Evolutionary conservation across 2,888 invertebrate genomes (phyloP).

Genomic region (Rotaria magnacalcarata): DNA sequence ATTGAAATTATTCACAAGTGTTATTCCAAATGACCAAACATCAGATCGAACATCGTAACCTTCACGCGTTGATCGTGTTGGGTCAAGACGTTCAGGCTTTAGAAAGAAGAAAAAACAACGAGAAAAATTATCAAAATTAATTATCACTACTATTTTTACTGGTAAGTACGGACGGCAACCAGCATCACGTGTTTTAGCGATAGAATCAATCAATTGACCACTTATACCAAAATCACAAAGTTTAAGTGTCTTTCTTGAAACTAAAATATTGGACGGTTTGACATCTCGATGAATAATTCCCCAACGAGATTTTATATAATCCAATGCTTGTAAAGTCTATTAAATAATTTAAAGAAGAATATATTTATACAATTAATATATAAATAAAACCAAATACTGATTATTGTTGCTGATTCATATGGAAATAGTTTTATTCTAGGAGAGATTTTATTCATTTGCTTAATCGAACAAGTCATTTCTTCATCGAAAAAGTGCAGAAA

Average conservation of each 20-base stretch:
- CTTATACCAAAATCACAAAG: slow-evolving; percentile 99
- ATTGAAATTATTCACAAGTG: slow-evolving; percentile 55
- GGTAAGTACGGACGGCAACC: slow-evolving; percentile 99
- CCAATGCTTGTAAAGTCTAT: slow-evolving; percentile 39
- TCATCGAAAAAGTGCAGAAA: too few relatives aligned
- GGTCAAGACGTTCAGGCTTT: slow-evolving; percentile 62
- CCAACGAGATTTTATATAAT: slow-evolving; percentile 42
- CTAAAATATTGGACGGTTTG: slow-evolving; percentile 92
- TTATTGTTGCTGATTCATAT: too few relatives aligned
- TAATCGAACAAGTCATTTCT: too few relatives aligned
- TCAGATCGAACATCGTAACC: slow-evolving; percentile 63
- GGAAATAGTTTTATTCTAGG: too few relatives aligned
- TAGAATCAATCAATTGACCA: slow-evolving; percentile 89
- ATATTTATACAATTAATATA: too few relatives aligned
- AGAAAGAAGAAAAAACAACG: not conserved
- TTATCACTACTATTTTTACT: slow-evolving; percentile 55
- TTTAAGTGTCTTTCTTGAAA: slow-evolving; percentile 86
- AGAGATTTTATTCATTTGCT: too few relatives aligned
- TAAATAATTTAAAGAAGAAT: not conserved
- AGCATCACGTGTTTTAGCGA: slow-evolving; percentile 93
- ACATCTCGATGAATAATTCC: slow-evolving; percentile 67
- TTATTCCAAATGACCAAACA: slow-evolving; percentile 63
- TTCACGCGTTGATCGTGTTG: slow-evolving; percentile 48
- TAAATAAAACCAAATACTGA: too few relatives aligned
- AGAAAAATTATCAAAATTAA: too few relatives aligned